Base-by-base conservation (phyloP, 1,140 invertebrate species). In the Eupristina koningsbergeri region DNA sequence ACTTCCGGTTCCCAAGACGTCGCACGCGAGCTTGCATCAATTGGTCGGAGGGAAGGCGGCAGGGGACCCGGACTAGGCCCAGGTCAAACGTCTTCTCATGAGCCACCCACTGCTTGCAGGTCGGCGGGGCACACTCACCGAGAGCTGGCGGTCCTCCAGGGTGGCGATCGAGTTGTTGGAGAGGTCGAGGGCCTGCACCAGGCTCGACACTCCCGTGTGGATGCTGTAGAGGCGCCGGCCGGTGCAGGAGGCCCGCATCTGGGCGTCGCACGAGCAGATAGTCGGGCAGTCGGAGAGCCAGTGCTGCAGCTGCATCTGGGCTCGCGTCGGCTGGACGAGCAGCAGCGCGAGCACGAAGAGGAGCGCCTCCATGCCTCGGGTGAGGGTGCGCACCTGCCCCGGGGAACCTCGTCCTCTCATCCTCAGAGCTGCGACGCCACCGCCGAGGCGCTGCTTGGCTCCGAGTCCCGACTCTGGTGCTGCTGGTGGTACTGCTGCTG, bases 151-250 rank as follows among this genome's bases (percentile, higher is more conserved):
- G 77, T 89, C 85, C 34, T 64, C 84, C n/a, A 92, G 75, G 34
- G 83, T 71, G 22, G 87, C 85, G 84, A 92, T 89, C 17, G 89
- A 89, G 75, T 92, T 92, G 84, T 91, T 89, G 71, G 88, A 91
- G 19, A 92, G 83, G 81, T 92, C 91, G 58, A 92, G 85, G 5
- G 88, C 90, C 69, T 90, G 88, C 11, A 91, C 87, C n/a, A 79
- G 80, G 71, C 80, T 83, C 36, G 89, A 84, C 13, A 88, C 87
- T 75, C 89, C 90, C 50, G 88, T 87, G 77, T 90, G 82, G 47
- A 92, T 85, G 81, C 86, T 89, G 83, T 90, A 90, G 64, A 91
- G 88, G 80, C 87, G 88, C 71, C 86, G 86, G 17, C 88, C 87
- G n/a, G 86, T 85, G 86, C 91, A 92, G 53, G 88, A 88, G 71